A percentile compares a stretch with the other conserved stretches of the same genome.
These are phyloP conservation scores for Uromys caudimaculatus DNA, from an alignment of 2,797 vertebrate genomes.

Conservation along the genomic window DNA sequence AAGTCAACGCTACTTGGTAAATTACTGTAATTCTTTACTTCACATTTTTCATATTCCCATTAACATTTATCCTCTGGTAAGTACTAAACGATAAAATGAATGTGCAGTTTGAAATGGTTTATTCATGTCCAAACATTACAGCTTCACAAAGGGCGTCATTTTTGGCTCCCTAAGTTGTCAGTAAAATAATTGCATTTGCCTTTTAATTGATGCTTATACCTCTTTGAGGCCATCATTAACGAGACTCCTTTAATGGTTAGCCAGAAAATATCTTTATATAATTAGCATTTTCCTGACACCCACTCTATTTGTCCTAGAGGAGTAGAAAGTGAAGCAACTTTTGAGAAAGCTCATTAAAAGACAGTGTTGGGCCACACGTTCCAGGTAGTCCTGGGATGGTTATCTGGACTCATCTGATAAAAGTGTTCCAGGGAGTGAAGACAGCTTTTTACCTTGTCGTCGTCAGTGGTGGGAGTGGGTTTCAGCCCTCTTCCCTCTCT, in stretches of 20 bases:
- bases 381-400: not conserved
- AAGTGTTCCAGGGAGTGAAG: not conserved
- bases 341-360: not conserved
- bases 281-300: constrained; percentile 56
- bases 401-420: constrained; percentile 18
- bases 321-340: not conserved
- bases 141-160: constrained; percentile 68
- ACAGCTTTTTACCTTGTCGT: not conserved
- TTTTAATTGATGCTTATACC: constrained; percentile 60
- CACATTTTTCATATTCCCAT: constrained; percentile 72
- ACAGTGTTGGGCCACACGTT: not conserved
- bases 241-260: constrained; percentile 50
- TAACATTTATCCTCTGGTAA: constrained; percentile 62
- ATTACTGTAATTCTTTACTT: constrained; percentile 77
- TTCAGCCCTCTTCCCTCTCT: constrained; percentile 39
- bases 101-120: constrained; percentile 63
- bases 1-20: constrained; percentile 72
- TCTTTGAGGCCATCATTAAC: constrained; percentile 56
- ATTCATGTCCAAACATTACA: constrained; percentile 67
- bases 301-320: not conserved
- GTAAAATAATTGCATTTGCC: constrained; percentile 70
- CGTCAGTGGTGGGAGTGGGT: not conserved
- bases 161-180: constrained; percentile 53
- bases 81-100: constrained; percentile 70
- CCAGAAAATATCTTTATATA: constrained; percentile 58